Base-by-base conservation (phyloP, 2,888 invertebrate genomes). In the Melanotus villosus region DNA sequence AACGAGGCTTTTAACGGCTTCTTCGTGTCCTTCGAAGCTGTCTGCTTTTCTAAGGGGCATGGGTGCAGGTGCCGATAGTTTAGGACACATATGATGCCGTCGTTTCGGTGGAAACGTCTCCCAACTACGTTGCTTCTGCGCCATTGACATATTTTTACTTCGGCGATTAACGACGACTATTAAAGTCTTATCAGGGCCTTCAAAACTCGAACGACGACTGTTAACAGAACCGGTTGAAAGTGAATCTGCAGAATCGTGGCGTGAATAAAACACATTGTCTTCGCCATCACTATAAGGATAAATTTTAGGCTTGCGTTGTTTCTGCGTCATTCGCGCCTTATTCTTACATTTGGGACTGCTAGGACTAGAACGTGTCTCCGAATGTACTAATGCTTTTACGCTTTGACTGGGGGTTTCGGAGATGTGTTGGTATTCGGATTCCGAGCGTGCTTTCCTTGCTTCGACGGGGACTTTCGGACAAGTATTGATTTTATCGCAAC, bases 21-120 rank as follows among this genome's bases (percentile, higher is more conserved):
- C 90, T 81, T 91, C 91, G 80, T 91, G 90, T 1, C 90, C 90
- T 79, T 91, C 91, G 78, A 91, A 91, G 78, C 90, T 90, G 77
- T 90, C 90, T 0, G 90, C 89, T 78, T 90, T 90, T 70, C 89
- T 86, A 57, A 89, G 78, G 21, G 85, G 86, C 23, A 78, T 75
- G 0, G 80, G 80, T 36, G 75, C 76, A 0, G 78, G 80, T 1
- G 80, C 80, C 3, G 80, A 79, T 41, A 82, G 71, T 72, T 82
- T 81, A 14, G 81, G 81, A 58, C 84, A 84, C 65, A 83, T 79
- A 73, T 84, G 84, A 64, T 84, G 84, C 26, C 83, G 74, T 6
- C 83, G 77, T 75, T 87, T 87, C 10, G 89, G 87, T 1, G 89
- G 89, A 76, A 90, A 90, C 0, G 89, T 90, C 79, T 90, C 90